Conservation (phyloP, 2,113 vertebrate species). For the Calcarius ornatus region DNA sequence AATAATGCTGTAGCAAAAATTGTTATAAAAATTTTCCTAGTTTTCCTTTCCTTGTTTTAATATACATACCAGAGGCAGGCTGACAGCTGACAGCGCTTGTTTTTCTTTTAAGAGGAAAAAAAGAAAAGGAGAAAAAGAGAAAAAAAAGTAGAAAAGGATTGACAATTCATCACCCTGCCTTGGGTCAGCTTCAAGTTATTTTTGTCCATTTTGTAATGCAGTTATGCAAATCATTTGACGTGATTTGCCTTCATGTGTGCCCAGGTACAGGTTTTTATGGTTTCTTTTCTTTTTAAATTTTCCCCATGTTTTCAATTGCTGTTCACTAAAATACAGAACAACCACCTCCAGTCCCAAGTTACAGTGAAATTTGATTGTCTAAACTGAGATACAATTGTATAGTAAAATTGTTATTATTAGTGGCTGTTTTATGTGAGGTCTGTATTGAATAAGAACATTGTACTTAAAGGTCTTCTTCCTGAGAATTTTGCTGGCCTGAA, state of each 20-base stretch:
- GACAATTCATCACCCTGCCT: not conserved
- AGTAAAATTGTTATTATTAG: not conserved
- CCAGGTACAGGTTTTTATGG: not conserved
- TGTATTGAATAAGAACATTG: not conserved
- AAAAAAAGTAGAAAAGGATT: fast-evolving
- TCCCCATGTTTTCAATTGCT: not conserved
- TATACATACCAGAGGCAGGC: not conserved
- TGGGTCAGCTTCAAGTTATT: not conserved
- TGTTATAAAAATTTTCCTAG: not conserved
- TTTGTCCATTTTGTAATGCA: not conserved
- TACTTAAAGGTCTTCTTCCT: not conserved
- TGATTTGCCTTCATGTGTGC: not conserved
- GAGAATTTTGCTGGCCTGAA: not conserved
- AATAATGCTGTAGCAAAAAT: not conserved
- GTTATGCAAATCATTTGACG: not conserved
- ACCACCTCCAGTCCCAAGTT: not conserved
- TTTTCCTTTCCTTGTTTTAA: not conserved
- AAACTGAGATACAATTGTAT: not conserved
- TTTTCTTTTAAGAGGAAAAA: not conserved
- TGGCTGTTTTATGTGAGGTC: not conserved
- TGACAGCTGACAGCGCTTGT: not conserved
- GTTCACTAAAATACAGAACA: not conserved
- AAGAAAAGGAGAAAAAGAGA: too few relatives aligned
- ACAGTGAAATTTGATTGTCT: not conserved
- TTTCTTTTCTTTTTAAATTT: not conserved